A percentile compares a stretch with the other conserved stretches of the same genome.
Evolutionary conservation across 2,797 vertebrate species (phyloP).

Genomic region (Melanogrammus aeglefinus): DNA sequence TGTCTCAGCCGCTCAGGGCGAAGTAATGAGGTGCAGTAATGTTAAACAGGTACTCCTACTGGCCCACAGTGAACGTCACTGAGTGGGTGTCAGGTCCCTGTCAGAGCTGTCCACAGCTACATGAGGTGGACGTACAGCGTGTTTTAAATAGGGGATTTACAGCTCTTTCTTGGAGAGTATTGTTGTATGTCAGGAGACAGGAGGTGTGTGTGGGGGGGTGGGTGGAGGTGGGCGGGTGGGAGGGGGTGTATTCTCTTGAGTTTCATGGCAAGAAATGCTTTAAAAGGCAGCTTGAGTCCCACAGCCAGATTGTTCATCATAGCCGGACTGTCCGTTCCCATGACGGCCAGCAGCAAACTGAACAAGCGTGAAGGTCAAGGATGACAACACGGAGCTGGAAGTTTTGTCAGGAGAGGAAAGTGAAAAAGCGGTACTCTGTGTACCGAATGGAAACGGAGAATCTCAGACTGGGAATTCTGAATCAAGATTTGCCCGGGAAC

Average conservation of each 20-base stretch:
- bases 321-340: constrained; percentile 34
- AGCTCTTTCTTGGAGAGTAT: constrained; percentile 45
- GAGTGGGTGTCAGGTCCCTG: constrained; percentile 45
- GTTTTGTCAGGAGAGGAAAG: constrained; percentile 19
- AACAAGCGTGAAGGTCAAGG: constrained; percentile 54
- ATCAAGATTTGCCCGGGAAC: not conserved
- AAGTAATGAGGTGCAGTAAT: constrained; percentile 55
- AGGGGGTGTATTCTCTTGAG: not conserved
- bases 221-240: too few species aligned
- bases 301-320: constrained; percentile 43
- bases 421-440: not conserved
- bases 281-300: constrained; percentile 38
- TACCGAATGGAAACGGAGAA: not conserved
- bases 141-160: constrained; percentile 31
- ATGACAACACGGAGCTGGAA: constrained; percentile 37
- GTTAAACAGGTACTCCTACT: constrained; percentile 43
- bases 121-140: constrained; percentile 9
- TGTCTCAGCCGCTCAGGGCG: constrained; percentile 19
- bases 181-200: constrained; percentile 49
- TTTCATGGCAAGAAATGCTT: constrained; percentile 31
- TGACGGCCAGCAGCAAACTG: constrained; percentile 32
- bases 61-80: constrained; percentile 56
- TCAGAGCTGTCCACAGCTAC: constrained; percentile 44
- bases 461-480: not conserved
- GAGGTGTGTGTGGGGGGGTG: not conserved